Conservation (phyloP, 2,797 vertebrate genomes). For the Hydrolagus colliei region DNA sequence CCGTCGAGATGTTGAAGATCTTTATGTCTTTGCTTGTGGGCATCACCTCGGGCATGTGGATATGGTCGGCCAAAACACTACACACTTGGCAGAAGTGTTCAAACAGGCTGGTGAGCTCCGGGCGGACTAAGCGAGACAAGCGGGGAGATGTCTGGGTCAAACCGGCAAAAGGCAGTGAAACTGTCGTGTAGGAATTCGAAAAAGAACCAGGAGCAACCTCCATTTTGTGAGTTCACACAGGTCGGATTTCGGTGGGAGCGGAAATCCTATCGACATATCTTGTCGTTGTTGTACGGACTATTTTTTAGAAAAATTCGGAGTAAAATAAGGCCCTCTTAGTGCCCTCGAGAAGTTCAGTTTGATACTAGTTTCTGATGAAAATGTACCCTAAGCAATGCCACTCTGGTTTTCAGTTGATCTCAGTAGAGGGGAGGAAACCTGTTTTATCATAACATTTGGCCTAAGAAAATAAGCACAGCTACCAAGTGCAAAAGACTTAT, state of each 20-base stretch:
- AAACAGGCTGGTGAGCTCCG: conserved; percentile 76
- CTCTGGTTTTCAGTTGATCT: no score
- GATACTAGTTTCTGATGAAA: not conserved
- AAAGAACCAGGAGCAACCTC: not conserved
- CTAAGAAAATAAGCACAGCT: not conserved
- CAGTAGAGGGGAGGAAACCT: no score
- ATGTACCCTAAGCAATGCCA: not conserved
- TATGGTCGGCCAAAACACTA: conserved; percentile 96
- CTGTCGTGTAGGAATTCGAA: conserved; percentile 66
- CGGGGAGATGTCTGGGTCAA: conserved; percentile 81
- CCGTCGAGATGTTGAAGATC: conserved; percentile 92
- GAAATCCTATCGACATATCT: not conserved
- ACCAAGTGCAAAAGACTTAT: not conserved
- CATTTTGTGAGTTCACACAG: conserved; percentile 3
- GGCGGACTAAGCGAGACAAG: conserved; percentile 75
- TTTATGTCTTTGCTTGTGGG: conserved; percentile 97
- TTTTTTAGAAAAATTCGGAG: not conserved
- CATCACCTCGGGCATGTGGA: conserved; percentile 98
- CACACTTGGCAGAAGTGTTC: conserved; percentile 96
- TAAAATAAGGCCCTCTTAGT: not conserved
- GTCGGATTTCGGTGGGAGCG: not conserved
- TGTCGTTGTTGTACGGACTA: no score
- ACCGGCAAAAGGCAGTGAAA: conserved; percentile 86
- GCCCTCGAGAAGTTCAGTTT: not conserved
- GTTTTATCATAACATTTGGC: not conserved